Evolutionary conservation across 30 jellyfish, hydroid and myxozoan species (phyloP).

Genomic region (Hydra vulgaris): DNA sequence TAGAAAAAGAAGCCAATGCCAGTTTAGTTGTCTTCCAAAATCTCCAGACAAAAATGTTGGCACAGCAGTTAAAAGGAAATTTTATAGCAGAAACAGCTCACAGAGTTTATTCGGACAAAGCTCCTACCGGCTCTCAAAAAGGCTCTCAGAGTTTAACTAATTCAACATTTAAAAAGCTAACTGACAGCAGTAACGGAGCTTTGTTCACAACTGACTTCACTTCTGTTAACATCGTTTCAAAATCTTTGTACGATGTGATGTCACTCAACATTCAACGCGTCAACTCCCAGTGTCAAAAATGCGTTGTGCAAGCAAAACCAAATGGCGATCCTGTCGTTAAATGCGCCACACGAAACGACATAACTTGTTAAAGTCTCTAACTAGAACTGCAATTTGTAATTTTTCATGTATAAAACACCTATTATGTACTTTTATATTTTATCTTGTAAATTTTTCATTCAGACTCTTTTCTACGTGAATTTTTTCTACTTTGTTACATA

Average conservation of each 20-base stretch:
- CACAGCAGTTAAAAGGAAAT: slow-evolving; percentile 34
- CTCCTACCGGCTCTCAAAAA: slow-evolving; percentile 17
- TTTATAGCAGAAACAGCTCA: slow-evolving; percentile 66
- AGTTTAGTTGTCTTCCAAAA: slow-evolving; percentile 63
- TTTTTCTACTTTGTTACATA: no score
- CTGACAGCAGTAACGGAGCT: slow-evolving; percentile 43
- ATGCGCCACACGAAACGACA: slow-evolving; percentile 15
- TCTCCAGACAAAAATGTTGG: slow-evolving; percentile 40
- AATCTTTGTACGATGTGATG: slow-evolving; percentile 16
- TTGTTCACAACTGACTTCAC: slow-evolving; percentile 33
- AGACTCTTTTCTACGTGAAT: no score
- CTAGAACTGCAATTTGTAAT: no score
- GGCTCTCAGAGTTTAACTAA: slow-evolving; percentile 25
- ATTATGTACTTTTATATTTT: no score
- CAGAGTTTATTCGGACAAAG: slow-evolving; percentile 52
- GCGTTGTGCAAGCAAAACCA: slow-evolving; percentile 12
- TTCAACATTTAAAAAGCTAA: slow-evolving; percentile 41
- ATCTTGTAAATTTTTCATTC: no score
- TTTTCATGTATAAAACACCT: no score
- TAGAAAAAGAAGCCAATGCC: slow-evolving; percentile 72
- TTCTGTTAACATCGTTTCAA: slow-evolving; percentile 15
- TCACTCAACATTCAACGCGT: slow-evolving; percentile 4
- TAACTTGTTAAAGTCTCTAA: slow-evolving; percentile 7
- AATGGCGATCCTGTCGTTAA: not conserved
- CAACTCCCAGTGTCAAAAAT: slow-evolving; percentile 8